Evolutionary conservation across 2,113 vertebrate species (phyloP).

Genomic region (Reinhardtius hippoglossoides): DNA sequence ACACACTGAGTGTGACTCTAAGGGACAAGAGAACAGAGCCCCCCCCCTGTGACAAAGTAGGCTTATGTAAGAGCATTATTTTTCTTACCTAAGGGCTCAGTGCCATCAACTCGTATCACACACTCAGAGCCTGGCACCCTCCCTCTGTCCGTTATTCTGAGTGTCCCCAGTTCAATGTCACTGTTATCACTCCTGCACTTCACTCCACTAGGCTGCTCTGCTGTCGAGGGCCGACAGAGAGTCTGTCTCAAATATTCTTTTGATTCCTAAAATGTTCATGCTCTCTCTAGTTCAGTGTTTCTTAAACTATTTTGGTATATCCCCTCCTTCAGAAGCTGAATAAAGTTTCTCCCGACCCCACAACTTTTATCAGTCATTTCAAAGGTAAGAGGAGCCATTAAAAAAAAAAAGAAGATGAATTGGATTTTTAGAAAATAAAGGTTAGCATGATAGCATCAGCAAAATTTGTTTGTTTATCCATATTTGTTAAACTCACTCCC

Average conservation of each 20-base stretch:
- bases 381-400: too few species aligned
- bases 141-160: slow-evolving; percentile 22
- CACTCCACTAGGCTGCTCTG: not conserved
- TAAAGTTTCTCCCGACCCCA: too few species aligned
- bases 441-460: too few species aligned
- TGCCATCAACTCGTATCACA: slow-evolving; percentile 29
- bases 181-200: slow-evolving; percentile 18
- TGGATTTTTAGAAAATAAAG: too few species aligned
- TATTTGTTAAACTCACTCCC: too few species aligned
- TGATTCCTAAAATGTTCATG: not conserved
- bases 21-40: slow-evolving; percentile 21
- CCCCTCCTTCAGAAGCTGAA: too few species aligned
- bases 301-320: too few species aligned
- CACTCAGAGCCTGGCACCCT: slow-evolving; percentile 28
- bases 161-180: slow-evolving; percentile 48
- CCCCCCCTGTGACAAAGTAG: slow-evolving; percentile 14
- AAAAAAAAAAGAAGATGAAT: too few species aligned
- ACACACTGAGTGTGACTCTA: slow-evolving; percentile 49
- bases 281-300: not conserved
- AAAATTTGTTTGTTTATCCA: too few species aligned
- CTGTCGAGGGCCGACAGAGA: not conserved
- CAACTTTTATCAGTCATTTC: too few species aligned
- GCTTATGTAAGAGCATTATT: slow-evolving; percentile 60
- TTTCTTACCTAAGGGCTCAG: slow-evolving; percentile 34
- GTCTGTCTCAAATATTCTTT: not conserved